Evolutionary conservation across 1,140 invertebrate species (phyloP).

Genomic region (Brachionus manjavacas): DNA sequence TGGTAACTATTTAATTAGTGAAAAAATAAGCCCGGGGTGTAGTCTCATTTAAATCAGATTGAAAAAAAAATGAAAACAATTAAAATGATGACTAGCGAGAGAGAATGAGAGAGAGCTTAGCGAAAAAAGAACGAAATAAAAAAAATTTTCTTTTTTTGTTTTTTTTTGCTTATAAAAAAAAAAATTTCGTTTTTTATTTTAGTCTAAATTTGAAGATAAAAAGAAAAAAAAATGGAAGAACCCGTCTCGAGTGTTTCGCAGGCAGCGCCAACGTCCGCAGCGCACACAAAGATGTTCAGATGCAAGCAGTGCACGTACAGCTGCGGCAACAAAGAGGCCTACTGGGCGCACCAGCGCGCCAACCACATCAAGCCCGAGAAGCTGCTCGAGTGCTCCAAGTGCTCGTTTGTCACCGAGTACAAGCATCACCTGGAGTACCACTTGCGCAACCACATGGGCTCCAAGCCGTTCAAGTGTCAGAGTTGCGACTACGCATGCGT

Average conservation of each 20-base stretch:
- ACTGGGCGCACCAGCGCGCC: constrained; percentile 79
- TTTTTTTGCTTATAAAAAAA: not conserved
- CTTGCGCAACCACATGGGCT: constrained; percentile 84
- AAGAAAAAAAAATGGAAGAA: constrained; percentile 26
- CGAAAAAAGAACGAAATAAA: not conserved
- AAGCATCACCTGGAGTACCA: constrained; percentile 98
- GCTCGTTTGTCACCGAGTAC: constrained; percentile 94
- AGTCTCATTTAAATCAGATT: constrained; percentile 37
- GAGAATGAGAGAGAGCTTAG: not conserved
- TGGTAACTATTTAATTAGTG: constrained; percentile 20
- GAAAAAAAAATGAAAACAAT: constrained; percentile 23
- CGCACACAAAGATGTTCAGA: constrained; percentile 27
- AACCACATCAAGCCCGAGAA: constrained; percentile 88
- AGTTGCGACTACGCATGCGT: constrained; percentile 73
- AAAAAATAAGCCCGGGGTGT: not conserved
- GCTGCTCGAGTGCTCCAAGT: constrained; percentile 79
- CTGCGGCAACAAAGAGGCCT: constrained; percentile 62
- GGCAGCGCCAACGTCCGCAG: not conserved
- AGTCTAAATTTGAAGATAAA: constrained; percentile 2
- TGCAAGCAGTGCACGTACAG: constrained; percentile 31
- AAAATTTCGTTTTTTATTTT: constrained; percentile 3
- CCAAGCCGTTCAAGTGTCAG: constrained; percentile 90
- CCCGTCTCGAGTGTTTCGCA: not conserved
- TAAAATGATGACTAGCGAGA: constrained; percentile 33
- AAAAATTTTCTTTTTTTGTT: not conserved